phyloP scores from a whole-genome alignment of 1,140 invertebrate species.

The Cydia amplana region DNA sequence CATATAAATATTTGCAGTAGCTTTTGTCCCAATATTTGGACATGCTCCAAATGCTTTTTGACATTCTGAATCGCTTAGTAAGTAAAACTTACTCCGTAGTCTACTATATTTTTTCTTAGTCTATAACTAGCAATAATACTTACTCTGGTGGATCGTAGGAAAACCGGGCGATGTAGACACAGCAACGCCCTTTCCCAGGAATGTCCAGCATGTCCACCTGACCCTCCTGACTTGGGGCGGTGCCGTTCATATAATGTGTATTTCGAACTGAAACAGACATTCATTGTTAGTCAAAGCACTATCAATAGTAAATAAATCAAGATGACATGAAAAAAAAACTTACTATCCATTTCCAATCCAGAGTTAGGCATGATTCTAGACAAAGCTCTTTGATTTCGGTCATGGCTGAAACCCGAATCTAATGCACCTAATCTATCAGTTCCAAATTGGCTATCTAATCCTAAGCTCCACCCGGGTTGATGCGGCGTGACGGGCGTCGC shows the following conservation, averaged over 20 bases:
- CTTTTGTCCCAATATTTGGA: neutral
- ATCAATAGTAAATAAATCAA: neutral
- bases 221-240: conserved; percentile 72
- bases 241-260: conserved; percentile 80
- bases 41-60: neutral
- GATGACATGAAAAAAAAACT: conserved; percentile 43
- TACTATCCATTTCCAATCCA: conserved; percentile 81
- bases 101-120: neutral
- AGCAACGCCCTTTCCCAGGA: conserved; percentile 94
- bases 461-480: conserved; percentile 79
- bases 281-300: neutral
- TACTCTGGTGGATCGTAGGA: conserved; percentile 94
- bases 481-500: conserved; percentile 83
- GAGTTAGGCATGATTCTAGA: conserved; percentile 76
- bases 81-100: neutral
- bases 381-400: conserved; percentile 78
- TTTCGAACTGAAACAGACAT: conserved; percentile 66
- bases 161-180: conserved; percentile 96
- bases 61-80: neutral
- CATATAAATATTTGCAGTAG: neutral
- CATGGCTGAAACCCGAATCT: conserved; percentile 79
- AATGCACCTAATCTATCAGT: conserved; percentile 79
- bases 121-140: conserved; percentile 48
- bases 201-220: conserved; percentile 95
- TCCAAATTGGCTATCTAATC: conserved; percentile 83